Conservation (phyloP, 2,797 vertebrate genomes). For the Saguinus oedipus region DNA sequence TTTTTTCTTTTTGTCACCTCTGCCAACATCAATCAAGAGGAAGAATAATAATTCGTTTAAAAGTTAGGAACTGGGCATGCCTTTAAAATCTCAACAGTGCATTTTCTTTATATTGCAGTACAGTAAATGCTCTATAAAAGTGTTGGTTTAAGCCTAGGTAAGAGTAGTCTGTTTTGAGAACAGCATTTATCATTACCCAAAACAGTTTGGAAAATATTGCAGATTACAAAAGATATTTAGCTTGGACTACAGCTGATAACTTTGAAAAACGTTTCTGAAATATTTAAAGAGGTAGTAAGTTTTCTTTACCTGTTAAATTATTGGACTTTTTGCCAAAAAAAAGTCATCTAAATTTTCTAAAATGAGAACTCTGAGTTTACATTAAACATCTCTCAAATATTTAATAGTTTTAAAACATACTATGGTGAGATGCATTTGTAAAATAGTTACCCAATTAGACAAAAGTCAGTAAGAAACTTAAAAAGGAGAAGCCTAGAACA, state of each 20-base stretch:
- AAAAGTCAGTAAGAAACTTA: slow-evolving; percentile 2
- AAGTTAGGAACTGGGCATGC: not conserved
- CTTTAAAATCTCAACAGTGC: slow-evolving; percentile 46
- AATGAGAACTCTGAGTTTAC: slow-evolving; percentile 35
- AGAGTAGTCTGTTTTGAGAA: slow-evolving; percentile 9
- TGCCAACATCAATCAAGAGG: slow-evolving; percentile 28
- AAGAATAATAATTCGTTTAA: slow-evolving; percentile 15
- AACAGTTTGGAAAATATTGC: slow-evolving; percentile 13
- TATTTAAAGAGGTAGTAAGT: slow-evolving; percentile 30
- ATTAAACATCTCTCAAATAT: slow-evolving; percentile 3
- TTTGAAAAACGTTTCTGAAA: slow-evolving; percentile 25
- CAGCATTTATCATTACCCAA: not conserved
- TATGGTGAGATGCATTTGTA: not conserved
- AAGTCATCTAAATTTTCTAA: slow-evolving; percentile 25
- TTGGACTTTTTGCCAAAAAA: slow-evolving; percentile 4
- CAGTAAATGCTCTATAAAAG: not conserved
- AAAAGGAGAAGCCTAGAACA: not conserved
- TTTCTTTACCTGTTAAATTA: slow-evolving; percentile 30
- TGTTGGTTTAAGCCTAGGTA: not conserved
- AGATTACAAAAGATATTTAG: slow-evolving; percentile 22
- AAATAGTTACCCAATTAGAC: slow-evolving; percentile 22
- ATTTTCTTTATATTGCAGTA: not conserved
- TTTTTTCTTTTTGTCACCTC: not conserved
- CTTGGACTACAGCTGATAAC: not conserved
- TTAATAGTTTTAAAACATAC: not conserved